Evolutionary conservation across 2,888 invertebrate species (phyloP), one percentile per base, ranked within the genome.

Genomic region (Anaspis maculata): DNA sequence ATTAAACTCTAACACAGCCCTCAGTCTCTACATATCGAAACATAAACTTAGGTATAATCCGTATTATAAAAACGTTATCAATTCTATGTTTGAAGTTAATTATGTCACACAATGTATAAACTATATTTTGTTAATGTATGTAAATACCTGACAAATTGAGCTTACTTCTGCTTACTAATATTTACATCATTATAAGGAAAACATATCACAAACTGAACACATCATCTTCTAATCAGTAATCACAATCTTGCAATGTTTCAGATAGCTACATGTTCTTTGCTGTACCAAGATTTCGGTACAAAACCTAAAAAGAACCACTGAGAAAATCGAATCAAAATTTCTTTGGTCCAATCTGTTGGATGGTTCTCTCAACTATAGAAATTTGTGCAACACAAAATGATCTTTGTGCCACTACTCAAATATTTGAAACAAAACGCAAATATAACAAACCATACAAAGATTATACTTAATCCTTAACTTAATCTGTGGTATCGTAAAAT

Each of bases 121-220:
- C 9, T 19, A 19, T 9, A 19, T n/a, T n/a, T n/a, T n/a, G n/a
- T 34, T 32, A 43, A n/a, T n/a, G n/a, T n/a, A 37, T 37, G 37
- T 43, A 44, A 44, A 41, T 45, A 39, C 37, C 41, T 45, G 37
- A 37, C 27, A 39, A 21, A 44, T 42, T 46, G 40, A 41, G 36
- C 38, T 34, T 35, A 34, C 33, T 44, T 44, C 35, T 42, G 39
- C 42, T 35, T n/a, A n/a, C 39, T 42, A 41, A 31, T 37, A 36
- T 44, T 33, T 42, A 45, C 38, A 42, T 44, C 38, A 34, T 31
- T 44, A 44, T 39, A 41, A 42, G 44, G 37, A 43, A 36, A 34
- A 40, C 41, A 38, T 52, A 52, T 52, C 52, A 52, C 52, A 51
- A 49, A 46, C 49, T 52, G 52, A 52, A 52, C 52, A 52, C 52